A percentile compares a stretch with the other conserved stretches of the same genome.
Conservation (phyloP, 2,888 invertebrate species). For the Ditylenchus weischeri region DNA sequence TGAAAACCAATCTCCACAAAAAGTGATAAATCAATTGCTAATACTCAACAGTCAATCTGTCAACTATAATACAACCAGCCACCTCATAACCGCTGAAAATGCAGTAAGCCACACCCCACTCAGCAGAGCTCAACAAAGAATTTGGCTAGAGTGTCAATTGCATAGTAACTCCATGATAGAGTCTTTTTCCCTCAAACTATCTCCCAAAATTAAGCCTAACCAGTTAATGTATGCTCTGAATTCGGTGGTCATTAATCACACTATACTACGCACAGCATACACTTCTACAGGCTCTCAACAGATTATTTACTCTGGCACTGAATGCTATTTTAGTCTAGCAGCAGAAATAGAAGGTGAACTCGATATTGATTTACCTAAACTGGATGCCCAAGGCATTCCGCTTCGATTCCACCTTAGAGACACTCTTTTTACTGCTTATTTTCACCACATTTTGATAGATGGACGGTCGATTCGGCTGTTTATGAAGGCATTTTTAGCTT, state of each 20-base stretch:
- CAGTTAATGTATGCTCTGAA: neutral
- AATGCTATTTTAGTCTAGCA: neutral
- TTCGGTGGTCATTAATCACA: neutral
- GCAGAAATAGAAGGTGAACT: no score
- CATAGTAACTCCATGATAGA: neutral
- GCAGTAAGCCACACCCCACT: neutral
- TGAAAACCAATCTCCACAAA: slow-evolving; percentile 1
- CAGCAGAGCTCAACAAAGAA: slow-evolving; percentile 7
- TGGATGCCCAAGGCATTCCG: neutral
- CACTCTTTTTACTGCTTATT: slow-evolving; percentile 7
- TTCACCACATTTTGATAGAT: slow-evolving; percentile 41
- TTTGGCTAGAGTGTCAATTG: neutral
- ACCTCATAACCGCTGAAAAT: neutral
- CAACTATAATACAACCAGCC: neutral
- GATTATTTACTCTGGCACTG: slow-evolving; percentile 6
- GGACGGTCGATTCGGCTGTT: slow-evolving; percentile 35
- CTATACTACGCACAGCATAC: neutral
- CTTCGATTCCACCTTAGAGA: neutral
- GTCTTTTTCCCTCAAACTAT: neutral
- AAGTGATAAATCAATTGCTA: neutral
- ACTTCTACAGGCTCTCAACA: neutral
- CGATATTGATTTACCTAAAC: neutral
- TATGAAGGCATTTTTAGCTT: slow-evolving; percentile 28
- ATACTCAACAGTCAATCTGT: neutral
- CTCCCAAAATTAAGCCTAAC: neutral